Evolutionary conservation across 2,888 invertebrate genomes (phyloP).

Genomic region (Polydrusus cervinus): DNA sequence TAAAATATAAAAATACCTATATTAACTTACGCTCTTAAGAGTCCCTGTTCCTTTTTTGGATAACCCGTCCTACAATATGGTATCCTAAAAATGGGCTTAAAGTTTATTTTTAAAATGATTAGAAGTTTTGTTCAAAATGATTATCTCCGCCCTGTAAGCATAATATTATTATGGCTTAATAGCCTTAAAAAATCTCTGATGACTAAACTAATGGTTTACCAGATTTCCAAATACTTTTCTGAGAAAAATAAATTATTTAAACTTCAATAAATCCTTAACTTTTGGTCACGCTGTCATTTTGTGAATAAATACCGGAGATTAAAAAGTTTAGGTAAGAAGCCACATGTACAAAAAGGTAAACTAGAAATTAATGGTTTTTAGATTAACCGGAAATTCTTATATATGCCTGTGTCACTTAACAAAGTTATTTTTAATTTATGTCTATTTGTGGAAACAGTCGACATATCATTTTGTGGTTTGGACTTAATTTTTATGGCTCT

Average conservation of each 20-base stretch:
- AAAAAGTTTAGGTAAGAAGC: slow-evolving; percentile 13
- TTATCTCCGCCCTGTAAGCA: too few relatives aligned
- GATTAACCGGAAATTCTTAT: slow-evolving; percentile 37
- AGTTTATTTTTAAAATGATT: too few relatives aligned
- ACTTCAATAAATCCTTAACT: slow-evolving; percentile 37
- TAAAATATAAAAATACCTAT: too few relatives aligned
- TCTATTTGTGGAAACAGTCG: slow-evolving; percentile 3
- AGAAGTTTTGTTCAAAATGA: too few relatives aligned
- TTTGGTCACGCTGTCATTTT: slow-evolving; percentile 41
- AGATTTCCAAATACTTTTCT: slow-evolving; percentile 21
- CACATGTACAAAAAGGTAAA: slow-evolving; percentile 37
- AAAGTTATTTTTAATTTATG: slow-evolving; percentile 36
- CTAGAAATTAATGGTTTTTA: slow-evolving; percentile 40
- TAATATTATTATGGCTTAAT: neutral
- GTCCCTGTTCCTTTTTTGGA: too few relatives aligned
- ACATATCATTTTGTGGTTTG: slow-evolving; percentile 7
- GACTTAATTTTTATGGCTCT: slow-evolving; percentile 25
- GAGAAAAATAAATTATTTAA: slow-evolving; percentile 35
- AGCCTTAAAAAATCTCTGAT: neutral
- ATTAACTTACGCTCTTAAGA: too few relatives aligned
- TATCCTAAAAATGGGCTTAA: too few relatives aligned
- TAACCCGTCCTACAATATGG: too few relatives aligned
- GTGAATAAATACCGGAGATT: slow-evolving; percentile 38
- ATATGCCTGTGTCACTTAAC: slow-evolving; percentile 24
- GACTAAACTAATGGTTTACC: slow-evolving; percentile 23